Percentiles rank a stretch among this genome's conserved stretches.
These are phyloP conservation scores for Lonchura striata DNA, from an alignment of 2,113 vertebrate species.

Conservation along the genomic window DNA sequence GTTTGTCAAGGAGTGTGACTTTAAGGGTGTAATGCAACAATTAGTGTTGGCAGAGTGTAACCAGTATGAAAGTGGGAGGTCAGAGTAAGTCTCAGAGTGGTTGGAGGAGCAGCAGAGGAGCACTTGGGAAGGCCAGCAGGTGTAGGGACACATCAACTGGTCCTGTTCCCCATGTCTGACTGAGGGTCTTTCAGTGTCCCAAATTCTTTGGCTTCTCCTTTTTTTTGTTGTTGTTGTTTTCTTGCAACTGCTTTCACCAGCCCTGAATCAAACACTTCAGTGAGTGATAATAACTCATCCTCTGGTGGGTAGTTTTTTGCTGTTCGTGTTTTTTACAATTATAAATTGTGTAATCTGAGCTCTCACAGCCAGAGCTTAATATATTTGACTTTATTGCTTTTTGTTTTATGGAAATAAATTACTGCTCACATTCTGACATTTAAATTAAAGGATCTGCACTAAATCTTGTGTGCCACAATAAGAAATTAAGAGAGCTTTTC, in stretches of 20 bases:
- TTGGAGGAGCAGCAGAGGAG: neutral
- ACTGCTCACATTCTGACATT: slow-evolving; percentile 68
- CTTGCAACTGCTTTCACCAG: slow-evolving; percentile 12
- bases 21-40: neutral
- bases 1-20: neutral
- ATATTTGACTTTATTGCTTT: slow-evolving; percentile 77
- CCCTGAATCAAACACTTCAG: slow-evolving; percentile 5
- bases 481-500: slow-evolving; percentile 65
- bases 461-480: slow-evolving; percentile 67
- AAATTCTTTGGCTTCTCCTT: neutral
- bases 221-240: neutral
- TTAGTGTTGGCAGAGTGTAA: too few relatives aligned
- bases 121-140: neutral
- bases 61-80: neutral
- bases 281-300: slow-evolving; percentile 63
- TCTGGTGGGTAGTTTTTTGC: slow-evolving; percentile 23
- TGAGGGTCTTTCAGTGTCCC: neutral
- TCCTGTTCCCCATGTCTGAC: neutral
- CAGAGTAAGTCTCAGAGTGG: neutral
- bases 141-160: neutral
- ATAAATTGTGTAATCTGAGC: slow-evolving; percentile 67
- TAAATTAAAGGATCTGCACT: slow-evolving; percentile 70
- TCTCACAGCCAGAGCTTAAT: slow-evolving; percentile 65
- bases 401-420: slow-evolving; percentile 76
- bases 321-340: slow-evolving; percentile 38